Evolutionary conservation across 2,797 vertebrate genomes (phyloP).

Genomic region (Meda fulgida): DNA sequence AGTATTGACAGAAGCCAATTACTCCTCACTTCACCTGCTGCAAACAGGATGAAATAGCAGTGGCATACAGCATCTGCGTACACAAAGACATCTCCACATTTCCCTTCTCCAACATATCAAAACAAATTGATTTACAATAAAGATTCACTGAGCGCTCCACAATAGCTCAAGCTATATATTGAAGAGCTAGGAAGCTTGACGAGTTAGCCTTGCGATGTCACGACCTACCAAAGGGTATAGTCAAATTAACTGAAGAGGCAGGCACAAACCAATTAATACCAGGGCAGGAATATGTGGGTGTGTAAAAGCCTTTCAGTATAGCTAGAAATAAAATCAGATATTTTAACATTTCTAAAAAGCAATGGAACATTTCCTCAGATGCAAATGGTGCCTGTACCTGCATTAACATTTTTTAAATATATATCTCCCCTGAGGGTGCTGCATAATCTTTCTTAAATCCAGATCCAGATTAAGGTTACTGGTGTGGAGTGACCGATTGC

Average conservation of each 20-base stretch:
- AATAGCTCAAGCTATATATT: neutral
- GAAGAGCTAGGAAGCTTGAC: neutral
- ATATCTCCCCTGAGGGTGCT: neutral
- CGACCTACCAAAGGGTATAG: neutral
- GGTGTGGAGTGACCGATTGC: neutral
- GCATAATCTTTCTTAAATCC: constrained; percentile 7
- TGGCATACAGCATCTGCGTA: constrained; percentile 36
- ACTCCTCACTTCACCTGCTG: constrained; percentile 61
- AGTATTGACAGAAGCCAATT: constrained; percentile 71
- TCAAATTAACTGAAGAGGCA: constrained; percentile 20
- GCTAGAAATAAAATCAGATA: neutral
- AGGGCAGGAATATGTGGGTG: neutral
- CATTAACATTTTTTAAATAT: constrained; percentile 6
- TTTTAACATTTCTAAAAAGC: constrained; percentile 4
- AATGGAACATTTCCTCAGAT: constrained; percentile 1
- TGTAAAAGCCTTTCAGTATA: neutral
- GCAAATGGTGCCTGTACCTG: constrained; percentile 6
- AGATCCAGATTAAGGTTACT: constrained; percentile 14
- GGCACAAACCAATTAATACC: constrained; percentile 12
- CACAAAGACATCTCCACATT: constrained; percentile 44
- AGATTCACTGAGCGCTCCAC: constrained; percentile 11
- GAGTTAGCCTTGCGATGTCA: constrained; percentile 10
- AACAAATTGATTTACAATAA: constrained; percentile 43
- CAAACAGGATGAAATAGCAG: constrained; percentile 51
- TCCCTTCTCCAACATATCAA: constrained; percentile 51